These are phyloP conservation scores for Alloscopus bannaensis DNA, from an alignment of 2,888 invertebrate species.

Conservation along the genomic window DNA sequence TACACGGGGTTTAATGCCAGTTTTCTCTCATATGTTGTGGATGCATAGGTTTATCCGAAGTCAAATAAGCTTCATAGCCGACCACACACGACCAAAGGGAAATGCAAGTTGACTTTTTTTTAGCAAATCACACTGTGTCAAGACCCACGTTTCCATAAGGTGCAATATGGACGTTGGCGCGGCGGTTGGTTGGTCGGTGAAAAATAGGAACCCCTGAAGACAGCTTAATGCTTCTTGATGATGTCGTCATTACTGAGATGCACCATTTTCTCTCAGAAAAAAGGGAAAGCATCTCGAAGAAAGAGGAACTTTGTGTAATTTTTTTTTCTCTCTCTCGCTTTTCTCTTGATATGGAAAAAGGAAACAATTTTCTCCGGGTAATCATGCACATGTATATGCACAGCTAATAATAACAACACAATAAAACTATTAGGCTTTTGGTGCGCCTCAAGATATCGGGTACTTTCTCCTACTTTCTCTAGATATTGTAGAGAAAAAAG, in stretches of 20 bases:
- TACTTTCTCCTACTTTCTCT: not conserved
- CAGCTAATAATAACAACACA: conserved; percentile 59
- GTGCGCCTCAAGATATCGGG: conserved; percentile 22
- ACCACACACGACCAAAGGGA: too few species aligned
- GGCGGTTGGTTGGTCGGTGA: conserved; percentile 3
- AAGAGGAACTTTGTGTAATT: too few species aligned
- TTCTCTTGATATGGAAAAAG: conserved; percentile 12
- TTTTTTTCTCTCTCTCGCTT: conserved; percentile 2
- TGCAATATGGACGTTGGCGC: not conserved
- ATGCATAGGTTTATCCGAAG: too few species aligned
- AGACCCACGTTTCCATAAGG: too few species aligned
- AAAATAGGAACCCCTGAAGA: conserved; percentile 46
- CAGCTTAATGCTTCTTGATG: conserved; percentile 59
- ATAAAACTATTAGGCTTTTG: conserved; percentile 44
- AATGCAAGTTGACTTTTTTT: too few species aligned
- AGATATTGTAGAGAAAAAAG: not conserved
- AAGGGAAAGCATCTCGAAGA: too few species aligned
- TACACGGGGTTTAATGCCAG: too few species aligned
- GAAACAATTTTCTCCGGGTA: conserved; percentile 28
- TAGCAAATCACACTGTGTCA: too few species aligned
- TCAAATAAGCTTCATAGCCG: too few species aligned
- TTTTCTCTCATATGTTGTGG: too few species aligned
- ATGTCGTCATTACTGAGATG: conserved; percentile 50
- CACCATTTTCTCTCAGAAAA: conserved; percentile 5
- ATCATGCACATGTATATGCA: conserved; percentile 37